phyloP scores from a whole-genome alignment of 2,113 vertebrate species.

The Nansenia antarctica region DNA sequence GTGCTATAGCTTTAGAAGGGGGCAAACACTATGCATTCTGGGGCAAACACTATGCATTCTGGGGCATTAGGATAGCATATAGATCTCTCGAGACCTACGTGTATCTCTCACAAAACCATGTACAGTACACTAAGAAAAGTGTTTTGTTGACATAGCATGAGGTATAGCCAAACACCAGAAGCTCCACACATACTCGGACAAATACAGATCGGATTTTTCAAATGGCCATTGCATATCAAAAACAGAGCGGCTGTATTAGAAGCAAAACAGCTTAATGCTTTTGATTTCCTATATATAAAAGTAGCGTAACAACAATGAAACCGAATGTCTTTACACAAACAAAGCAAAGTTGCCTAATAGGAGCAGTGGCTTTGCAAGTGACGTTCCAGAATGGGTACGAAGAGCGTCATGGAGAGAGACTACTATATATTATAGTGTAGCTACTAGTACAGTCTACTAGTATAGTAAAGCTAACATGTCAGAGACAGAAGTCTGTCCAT shows the following conservation, averaged over 20 bases:
- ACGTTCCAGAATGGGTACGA: constrained; percentile 14
- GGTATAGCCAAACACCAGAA: constrained; percentile 59
- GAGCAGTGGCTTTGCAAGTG: constrained; percentile 49
- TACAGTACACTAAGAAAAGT: constrained; percentile 32
- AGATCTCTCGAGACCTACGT: not conserved
- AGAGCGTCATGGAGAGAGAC: no score
- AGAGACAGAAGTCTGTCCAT: constrained; percentile 30
- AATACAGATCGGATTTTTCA: constrained; percentile 28
- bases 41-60: not conserved
- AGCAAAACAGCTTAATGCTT: not conserved
- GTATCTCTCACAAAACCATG: constrained; percentile 17
- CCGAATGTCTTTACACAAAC: constrained; percentile 31
- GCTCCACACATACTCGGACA: constrained; percentile 25
- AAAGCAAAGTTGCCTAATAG: no score
- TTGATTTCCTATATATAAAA: constrained; percentile 17
- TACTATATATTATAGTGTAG: no score
- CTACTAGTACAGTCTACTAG: no score
- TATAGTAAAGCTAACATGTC: not conserved
- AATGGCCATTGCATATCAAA: constrained; percentile 30
- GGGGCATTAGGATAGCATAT: not conserved
- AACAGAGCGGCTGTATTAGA: constrained; percentile 1
- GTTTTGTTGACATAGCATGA: constrained; percentile 60
- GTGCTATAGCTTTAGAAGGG: constrained; percentile 60
- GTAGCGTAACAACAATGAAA: constrained; percentile 16
- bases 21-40: not conserved